Evolutionary conservation across 1,140 invertebrate species (phyloP), one percentile per base, ranked within the genome.

Genomic region (Nephila pilipes): DNA sequence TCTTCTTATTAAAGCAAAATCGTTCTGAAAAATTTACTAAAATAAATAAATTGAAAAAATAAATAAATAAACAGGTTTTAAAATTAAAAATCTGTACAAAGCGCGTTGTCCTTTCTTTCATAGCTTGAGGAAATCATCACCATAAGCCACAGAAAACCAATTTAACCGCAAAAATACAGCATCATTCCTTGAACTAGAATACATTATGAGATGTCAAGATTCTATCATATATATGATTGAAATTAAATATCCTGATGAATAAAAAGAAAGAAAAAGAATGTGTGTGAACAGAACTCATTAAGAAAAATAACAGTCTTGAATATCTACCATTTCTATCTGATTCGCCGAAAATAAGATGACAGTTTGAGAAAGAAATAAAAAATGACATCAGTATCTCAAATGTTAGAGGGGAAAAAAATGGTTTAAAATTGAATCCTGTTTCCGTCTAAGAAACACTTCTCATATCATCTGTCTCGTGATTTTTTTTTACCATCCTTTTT

Each of bases 281-380:
- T 69, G 29, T 6, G 29, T 75, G 69, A 75, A 75, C 32, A 75
- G 18, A 29, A 16, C 69, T 75, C 69, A 75, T 75, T 75, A 75
- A 75, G 69, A 75, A 75, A 75, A 75, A 75, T 36, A 75, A 75
- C 29, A 75, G 69, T 32, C 29, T 32, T 36, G 29, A 16, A 18
- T 75, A 75, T 75, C 69, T 12, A 0, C 29, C 14, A 36, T 75
- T 75, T 75, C 18, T 29, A 75, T 75, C 69, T 36, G 69, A 75
- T 32, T 75, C 69, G 29, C 32, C 69, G 29, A 29, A 75, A 75
- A 75, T 36, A 75, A 75, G 29, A 75, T 29, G 10, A 29, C n/a
- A 65, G 25, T 29, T 29, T 25, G 8, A 65, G 63, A 65, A 32
- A 75, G n/a, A 32, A 32, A 75, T 32, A 75, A 75, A 32, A 75